Percentiles rank a stretch among this genome's conserved stretches.
phyloP scores from a whole-genome alignment of 2,113 vertebrate genomes.

The Arizona elegans region DNA sequence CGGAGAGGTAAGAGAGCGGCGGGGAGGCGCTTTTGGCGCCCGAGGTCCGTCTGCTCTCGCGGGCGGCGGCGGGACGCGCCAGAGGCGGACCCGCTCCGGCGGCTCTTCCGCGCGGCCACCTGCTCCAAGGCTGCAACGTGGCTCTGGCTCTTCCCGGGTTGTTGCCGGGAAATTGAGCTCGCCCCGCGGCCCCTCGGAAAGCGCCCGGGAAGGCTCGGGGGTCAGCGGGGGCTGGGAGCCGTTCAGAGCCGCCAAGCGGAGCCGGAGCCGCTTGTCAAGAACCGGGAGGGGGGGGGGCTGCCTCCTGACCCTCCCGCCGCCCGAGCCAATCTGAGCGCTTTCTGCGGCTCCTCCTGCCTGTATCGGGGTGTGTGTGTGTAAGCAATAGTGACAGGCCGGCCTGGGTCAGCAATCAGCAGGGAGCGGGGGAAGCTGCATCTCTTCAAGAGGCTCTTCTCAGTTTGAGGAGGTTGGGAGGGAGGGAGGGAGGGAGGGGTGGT shows the following conservation, averaged over 20 bases:
- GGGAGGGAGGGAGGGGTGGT: too few species aligned
- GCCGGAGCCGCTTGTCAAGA: not conserved
- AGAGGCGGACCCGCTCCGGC: not conserved
- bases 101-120: not conserved
- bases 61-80: not conserved
- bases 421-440: rapidly evolving
- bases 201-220: not conserved
- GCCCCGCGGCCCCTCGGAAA: too few species aligned
- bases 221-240: too few species aligned
- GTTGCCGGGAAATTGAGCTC: not conserved
- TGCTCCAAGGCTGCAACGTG: not conserved
- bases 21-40: not conserved
- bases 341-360: not conserved
- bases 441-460: not conserved
- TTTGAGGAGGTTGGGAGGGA: not conserved
- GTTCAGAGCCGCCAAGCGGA: not conserved
- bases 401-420: rapidly evolving
- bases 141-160: not conserved
- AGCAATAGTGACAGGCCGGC: not conserved
- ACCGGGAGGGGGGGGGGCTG: not conserved
- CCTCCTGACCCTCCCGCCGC: not conserved
- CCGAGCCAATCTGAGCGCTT: not conserved
- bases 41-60: not conserved
- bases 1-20: not conserved
- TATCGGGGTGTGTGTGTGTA: too few species aligned